Evolutionary conservation across 2,797 vertebrate genomes (phyloP), one percentile per base, ranked within the genome.

Genomic region (Acanthiza pusilla): DNA sequence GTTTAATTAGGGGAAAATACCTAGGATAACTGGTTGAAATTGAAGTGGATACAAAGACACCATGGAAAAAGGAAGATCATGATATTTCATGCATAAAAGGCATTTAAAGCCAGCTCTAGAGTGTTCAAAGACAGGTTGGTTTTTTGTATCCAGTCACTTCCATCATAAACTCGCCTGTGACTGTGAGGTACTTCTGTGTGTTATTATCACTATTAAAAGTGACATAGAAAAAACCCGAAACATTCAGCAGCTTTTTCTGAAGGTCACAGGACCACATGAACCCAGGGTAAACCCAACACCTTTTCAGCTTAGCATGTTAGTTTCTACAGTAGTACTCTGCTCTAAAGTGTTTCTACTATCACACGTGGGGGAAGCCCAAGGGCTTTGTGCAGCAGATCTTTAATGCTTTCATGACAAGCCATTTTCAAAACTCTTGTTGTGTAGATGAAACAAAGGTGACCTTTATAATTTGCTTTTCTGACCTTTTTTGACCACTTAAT

Each of bases 381-480:
- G n/a, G 38, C 73, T 93, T 88, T 62, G 48, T 70, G 29, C 62
- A 27, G 72, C 7, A 84, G 36, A 43, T 34, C 32, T 80, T 84
- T 66, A 73, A 58, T 51, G 16, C 26, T 90, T 91, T 94, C 80
- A 65, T 26, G 57, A 87, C n/a, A 71, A 89, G 27, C 4, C 26
- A 74, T 19, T 85, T 95, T 96, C 80, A 84, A 17, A 15, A 88
- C 53, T 92, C 93, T 55, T 22, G 1, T 30, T 78, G 55, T 63
- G 66, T 45, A 92, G 84, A 58, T 61, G 42, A 94, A 92, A 89
- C 92, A 96, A 96, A 95, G 76, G 72, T 81, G 85, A 96, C 91
- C 94, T 97, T 96, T 94, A 90, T 92, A 61, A 63, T 82, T 94
- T 75, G 66, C 54, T 95, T 95, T 95, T 93, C 81, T 95, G 18